Base-by-base conservation (phyloP, 2,113 vertebrate species). In the Danionella cerebrum region DNA sequence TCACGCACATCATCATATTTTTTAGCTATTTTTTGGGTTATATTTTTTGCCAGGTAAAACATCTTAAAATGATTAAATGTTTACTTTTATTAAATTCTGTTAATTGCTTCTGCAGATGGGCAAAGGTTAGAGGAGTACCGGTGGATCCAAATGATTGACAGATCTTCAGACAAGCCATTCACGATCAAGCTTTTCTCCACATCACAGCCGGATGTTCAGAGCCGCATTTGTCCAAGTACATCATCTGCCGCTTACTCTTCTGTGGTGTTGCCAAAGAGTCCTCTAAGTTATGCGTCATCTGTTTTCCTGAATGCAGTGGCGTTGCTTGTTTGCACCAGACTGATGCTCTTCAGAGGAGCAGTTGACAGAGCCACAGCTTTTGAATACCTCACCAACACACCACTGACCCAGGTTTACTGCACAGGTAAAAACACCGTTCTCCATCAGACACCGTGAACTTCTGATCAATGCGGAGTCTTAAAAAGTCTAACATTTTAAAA, bases 151-250 rank as follows among this genome's bases (percentile, higher is more conserved):
- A 35, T 89, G 70, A 78, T 84, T 65, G 88, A 90, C 0, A 83
- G 86, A 1, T 71, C 73, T 3, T 78, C 81, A n/a, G 9, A 63
- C 8, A 39, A 70, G 42, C 87, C 81, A 65, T 78, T 90, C 75
- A 77, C 60, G 58, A 79, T 90, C 68, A 85, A 90, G 80, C 84
- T 90, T 1, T 89, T 87, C 75, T 75, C 83, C 25, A 90, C 89
- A 0, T 90, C 87, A 2, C 89, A 90, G 24, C 89, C 88, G 0
- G 84, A 89, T 7, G 66, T 77, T 2, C 84, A 88, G 39, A 52
- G 18, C 9, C 74, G 44, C 29, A 81, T 90, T 44, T 72, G 68
- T 50, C 88, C 89, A 66, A 1, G 89, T 89, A 74, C 80, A 74
- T 16, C 4, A 6, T 13, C 25, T 7, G 16, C 3, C 16, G 14